Base-by-base conservation (phyloP, 2,888 invertebrate genomes). In the Ischnura elegans region DNA sequence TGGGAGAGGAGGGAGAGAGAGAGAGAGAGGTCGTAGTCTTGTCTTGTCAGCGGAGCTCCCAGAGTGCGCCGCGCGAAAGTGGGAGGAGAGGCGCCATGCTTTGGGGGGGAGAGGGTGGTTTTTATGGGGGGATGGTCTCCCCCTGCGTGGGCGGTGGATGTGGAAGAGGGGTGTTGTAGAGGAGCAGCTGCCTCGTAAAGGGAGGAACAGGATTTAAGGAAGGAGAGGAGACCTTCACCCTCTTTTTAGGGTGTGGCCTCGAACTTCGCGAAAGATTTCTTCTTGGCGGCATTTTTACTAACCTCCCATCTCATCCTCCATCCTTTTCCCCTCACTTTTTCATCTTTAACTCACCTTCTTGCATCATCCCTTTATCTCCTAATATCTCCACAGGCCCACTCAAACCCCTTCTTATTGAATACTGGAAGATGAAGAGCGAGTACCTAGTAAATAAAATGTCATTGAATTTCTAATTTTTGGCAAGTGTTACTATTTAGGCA, bases 241-340 rank as follows among this genome's bases (percentile, higher is more conserved):
- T n/a, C 46, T 86, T 10, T n/a, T 76, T 29, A 16, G 86, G 86
- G 86, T 86, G 86, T 86, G 86, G 86, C 86, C 45, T 46, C n/a
- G n/a, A 86, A 86, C 45, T 86, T 86, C 43, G 86, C n/a, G 25
- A 86, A 86, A 86, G 86, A 86, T 46, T 86, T 46, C 85, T 85
- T 42, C 86, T 86, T n/a, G n/a, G 85, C 36, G 85, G 46, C 86
- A 25, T 86, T 86, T 86, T n/a, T 46, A 3, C 43, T 21, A 36
- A 21, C 2, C 85, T 43, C 85, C 43, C 85, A 36, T 42, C 43
- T 10, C 43, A 13, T 16, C 19, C 42, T 16, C 43, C 43, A 85
- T 19, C n/a, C 36, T 13, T 0, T n/a, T n/a, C n/a, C n/a, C n/a
- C n/a, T n/a, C n/a, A 76, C 42, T 19, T 36, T 85, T 8, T 61